Evolutionary conservation across 2,113 vertebrate species (phyloP), one percentile per base, ranked within the genome.

Genomic region (Motacilla tschutschensis): DNA sequence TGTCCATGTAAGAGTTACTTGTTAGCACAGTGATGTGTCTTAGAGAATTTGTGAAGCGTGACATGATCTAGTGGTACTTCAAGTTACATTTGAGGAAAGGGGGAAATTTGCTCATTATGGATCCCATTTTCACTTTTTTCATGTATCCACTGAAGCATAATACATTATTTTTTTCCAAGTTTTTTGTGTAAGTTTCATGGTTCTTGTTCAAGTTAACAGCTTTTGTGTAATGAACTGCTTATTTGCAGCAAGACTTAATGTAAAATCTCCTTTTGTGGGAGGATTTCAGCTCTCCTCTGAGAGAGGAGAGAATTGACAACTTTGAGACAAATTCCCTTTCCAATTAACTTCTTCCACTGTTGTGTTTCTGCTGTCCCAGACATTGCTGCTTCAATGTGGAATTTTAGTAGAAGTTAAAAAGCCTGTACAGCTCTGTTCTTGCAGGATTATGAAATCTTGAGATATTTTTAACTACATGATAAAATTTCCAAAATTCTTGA

Each of bases 111-210:
- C 7, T 57, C 10, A 11, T 55, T 59, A 2, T 51, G 35, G 9
- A 58, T 63, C 5, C 8, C 7, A 2, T 43, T 53, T 8, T 48
- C 43, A 44, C 15, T 48, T 14, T 73, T 82, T 41, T 38, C n/a
- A 18, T 66, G 28, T 63, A 54, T 25, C 4, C 1, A 0, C 43
- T n/a, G 12, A 76, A 81, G 15, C 5, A 43, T 74, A 85, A 84
- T n/a, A 31, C 1, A 2, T 25, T 26, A 31, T 4, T 6, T 53
- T n/a, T 28, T 48, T 3, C 7, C 2, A 6, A 5, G 14, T 51
- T 70, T 80, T 69, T 71, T 7, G 2, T 54, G 0, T 24, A 54
- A 55, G 5, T 79, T n/a, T 31, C 8, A 5, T 54, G 28, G 21
- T 20, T 76, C 6, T 11, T 81, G 17, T 75, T 54, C 22, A 55